Conservation (phyloP, 2,797 vertebrate genomes). For the Malurus leucopterus region DNA sequence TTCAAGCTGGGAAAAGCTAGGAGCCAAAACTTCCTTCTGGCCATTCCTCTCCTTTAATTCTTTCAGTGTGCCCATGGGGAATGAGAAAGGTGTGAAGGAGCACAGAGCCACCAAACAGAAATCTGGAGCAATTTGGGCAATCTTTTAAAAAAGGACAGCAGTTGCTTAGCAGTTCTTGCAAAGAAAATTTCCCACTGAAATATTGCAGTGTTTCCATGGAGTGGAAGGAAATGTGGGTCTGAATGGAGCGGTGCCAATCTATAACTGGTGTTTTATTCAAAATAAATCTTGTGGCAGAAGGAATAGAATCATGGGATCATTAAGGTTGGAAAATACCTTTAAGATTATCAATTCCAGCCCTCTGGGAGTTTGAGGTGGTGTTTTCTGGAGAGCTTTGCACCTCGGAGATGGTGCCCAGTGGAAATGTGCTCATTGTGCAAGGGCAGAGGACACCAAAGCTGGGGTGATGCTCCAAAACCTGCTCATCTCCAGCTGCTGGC, state of each 20-base stretch:
- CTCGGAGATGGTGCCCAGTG: rapidly evolving
- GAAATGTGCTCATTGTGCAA: rapidly evolving
- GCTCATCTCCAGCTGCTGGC: not conserved
- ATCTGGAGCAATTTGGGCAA: not conserved
- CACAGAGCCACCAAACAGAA: not conserved
- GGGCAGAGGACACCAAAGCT: rapidly evolving
- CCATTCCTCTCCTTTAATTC: not conserved
- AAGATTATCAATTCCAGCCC: not conserved
- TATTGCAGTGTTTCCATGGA: not conserved
- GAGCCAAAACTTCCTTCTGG: not conserved
- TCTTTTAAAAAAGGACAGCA: not conserved
- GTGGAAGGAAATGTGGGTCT: not conserved
- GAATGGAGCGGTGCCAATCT: rapidly evolving
- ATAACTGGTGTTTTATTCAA: not conserved
- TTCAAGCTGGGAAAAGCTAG: not conserved
- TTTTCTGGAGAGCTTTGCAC: not conserved
- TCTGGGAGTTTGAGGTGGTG: too few species aligned
- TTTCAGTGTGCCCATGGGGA: not conserved
- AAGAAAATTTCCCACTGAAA: not conserved
- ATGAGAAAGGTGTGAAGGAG: not conserved
- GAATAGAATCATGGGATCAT: rapidly evolving
- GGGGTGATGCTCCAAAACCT: not conserved
- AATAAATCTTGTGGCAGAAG: not conserved
- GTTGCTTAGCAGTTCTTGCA: not conserved
- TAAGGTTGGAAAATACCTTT: not conserved